These are phyloP conservation scores for Brachionus manjavacas DNA, from an alignment of 1,140 invertebrate species.

Conservation along the genomic window DNA sequence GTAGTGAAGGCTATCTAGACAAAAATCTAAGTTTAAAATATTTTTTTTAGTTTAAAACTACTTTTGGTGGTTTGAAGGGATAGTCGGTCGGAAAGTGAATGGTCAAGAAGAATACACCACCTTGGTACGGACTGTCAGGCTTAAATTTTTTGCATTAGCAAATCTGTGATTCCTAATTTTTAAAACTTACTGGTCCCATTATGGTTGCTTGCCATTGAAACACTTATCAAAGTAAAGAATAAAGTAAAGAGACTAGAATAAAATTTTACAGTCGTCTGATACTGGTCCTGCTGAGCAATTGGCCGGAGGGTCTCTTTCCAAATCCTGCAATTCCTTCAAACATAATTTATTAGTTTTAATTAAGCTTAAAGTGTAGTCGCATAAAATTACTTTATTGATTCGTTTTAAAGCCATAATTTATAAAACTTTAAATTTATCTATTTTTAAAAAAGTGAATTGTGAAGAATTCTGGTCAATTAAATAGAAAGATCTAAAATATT, in stretches of 20 bases:
- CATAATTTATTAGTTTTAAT: background rate
- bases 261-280: slow-evolving; percentile 53
- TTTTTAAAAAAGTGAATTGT: background rate
- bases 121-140: slow-evolving; percentile 96
- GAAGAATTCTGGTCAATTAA: background rate
- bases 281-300: slow-evolving; percentile 58
- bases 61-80: slow-evolving; percentile 98
- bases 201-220: slow-evolving; percentile 47
- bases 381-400: slow-evolving; percentile 40
- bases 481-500: background rate
- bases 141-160: slow-evolving; percentile 51
- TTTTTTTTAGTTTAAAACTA: slow-evolving; percentile 48
- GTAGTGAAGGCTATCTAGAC: slow-evolving; percentile 89
- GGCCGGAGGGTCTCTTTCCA: slow-evolving; percentile 56
- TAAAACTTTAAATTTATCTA: background rate
- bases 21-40: slow-evolving; percentile 42
- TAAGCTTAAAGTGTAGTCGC: background rate
- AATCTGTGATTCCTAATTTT: too few species aligned
- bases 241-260: background rate
- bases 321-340: slow-evolving; percentile 47
- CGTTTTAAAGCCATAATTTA: slow-evolving; percentile 37
- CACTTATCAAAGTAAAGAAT: slow-evolving; percentile 15
- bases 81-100: slow-evolving; percentile 99
- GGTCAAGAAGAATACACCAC: slow-evolving; percentile 97
- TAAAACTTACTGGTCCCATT: slow-evolving; percentile 43